Evolutionary conservation across 2,113 vertebrate species (phyloP).

Genomic region (Campylomormyrus tamandua): DNA sequence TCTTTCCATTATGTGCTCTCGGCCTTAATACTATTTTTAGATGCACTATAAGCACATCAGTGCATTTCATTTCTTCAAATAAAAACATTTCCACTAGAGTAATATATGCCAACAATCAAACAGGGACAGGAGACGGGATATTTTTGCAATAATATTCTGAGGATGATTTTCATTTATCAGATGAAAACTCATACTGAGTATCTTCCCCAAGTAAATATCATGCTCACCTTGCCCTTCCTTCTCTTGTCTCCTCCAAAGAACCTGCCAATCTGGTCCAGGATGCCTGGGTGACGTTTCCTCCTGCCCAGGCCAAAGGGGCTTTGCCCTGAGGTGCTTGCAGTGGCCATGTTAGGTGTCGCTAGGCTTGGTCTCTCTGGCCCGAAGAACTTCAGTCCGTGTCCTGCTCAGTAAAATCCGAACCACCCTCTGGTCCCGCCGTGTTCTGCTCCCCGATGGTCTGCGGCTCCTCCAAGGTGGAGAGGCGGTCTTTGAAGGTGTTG

Average conservation of each 20-base stretch:
- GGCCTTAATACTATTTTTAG: background rate
- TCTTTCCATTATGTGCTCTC: background rate
- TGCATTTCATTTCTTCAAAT: background rate
- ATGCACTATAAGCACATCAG: background rate
- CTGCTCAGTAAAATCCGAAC: conserved; percentile 66
- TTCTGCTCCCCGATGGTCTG: conserved; percentile 72
- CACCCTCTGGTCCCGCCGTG: conserved; percentile 54
- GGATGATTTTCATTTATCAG: background rate
- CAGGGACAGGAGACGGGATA: background rate
- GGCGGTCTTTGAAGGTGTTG: conserved; percentile 92
- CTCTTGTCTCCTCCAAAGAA: conserved; percentile 90
- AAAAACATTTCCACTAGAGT: no score
- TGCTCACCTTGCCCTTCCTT: conserved; percentile 90
- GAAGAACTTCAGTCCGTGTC: conserved; percentile 43
- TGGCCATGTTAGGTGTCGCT: conserved; percentile 76
- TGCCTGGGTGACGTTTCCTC: conserved; percentile 75
- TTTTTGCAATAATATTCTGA: background rate
- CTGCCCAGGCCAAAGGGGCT: conserved; percentile 62
- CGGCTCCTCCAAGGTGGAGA: conserved; percentile 69
- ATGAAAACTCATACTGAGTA: background rate
- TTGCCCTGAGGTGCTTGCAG: conserved; percentile 83
- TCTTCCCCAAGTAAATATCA: conserved; percentile 14
- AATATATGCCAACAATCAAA: background rate
- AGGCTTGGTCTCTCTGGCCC: conserved; percentile 26
- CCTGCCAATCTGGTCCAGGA: conserved; percentile 87